Base-by-base conservation (phyloP, 2,797 vertebrate species). In the Potorous gilbertii region DNA sequence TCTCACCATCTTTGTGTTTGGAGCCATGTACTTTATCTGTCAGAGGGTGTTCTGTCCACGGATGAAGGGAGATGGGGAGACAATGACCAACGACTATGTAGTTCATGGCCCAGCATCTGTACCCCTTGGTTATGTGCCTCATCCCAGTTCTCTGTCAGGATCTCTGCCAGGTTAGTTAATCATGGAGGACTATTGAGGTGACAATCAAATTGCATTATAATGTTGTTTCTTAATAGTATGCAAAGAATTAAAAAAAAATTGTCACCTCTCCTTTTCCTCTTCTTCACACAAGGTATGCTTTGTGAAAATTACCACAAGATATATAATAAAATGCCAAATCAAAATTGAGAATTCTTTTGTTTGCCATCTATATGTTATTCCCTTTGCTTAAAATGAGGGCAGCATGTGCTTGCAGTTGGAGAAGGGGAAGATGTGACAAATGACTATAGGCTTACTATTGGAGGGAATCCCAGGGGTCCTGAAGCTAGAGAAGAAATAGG, bases 1-100 rank as follows among this genome's bases (percentile, higher is more conserved):
- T 96, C 99, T 99, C 92, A 99, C 99, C 0, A 98, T 99, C 90
- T 99, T 99, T 90, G 99, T 99, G 94, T 99, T 99, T 92, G 99
- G 99, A 55, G 99, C 99, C 0, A 98, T 99, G 96, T 99, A 99
- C 96, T 99, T 99, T 1, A 99, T 99, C 97, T 99, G 99, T 95
- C 99, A 99, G 99, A 99, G 99, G 0, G 99, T 99, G 93, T 98
- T 99, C 96, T 99, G 99, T 97, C 99, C 99, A 0, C 99, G 99
- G 97, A 99, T 99, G 99, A 99, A 99, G 97, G 99, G 99, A 0
- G 99, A 99, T 12, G 99, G 99, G 0, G 99, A 99, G 98, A 99
- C 99, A 1, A 99, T 99, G 98, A 99, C 99, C 97, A 99, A 99
- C 0, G 99, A 99, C 97, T 99, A 99, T 0, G 99, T 99, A 95